Evolutionary conservation across 2,113 vertebrate species (phyloP), one percentile per base, ranked within the genome.

Genomic region (Sula dactylatra): DNA sequence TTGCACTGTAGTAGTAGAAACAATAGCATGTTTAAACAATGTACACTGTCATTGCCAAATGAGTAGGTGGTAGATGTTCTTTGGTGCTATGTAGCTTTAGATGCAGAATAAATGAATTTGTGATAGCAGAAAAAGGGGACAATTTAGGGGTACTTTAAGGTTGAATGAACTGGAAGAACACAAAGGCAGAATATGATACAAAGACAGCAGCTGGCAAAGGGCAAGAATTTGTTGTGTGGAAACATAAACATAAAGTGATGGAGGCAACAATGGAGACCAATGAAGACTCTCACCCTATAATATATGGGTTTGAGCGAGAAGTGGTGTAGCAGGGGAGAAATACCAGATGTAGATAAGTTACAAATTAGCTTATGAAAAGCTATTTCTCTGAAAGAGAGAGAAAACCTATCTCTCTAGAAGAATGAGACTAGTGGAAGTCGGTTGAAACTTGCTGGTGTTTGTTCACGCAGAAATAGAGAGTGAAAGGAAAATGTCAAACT

Each of bases 401-500:
- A 86, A 93, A 88, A 45, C 4, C 2, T 3, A 0, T 32, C 31
- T 32, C 38, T 81, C 47, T 27, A 69, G 79, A 90, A 92, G 64
- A 80, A 54, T 21, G 20, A 67, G 20, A 74, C 27, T 8, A 81
- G 34, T 88, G 36, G 54, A 90, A 93, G 27, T 21, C 85, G 67
- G 70, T 83, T 44, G 62, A 88, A 88, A 85, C 50, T 80, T 55
- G 49, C 42, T 66, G n/a, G 66, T 83, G 79, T 94, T 94, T 62
- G 61, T 42, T 95, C 93, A 93, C 50, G 70, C 74, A 80, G 84
- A 93, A 96, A 72, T 61, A 82, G 93, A 82, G 52, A 85, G 50
- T 69, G 78, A 96, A 88, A 86, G 59, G 67, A 86, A 77, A 78
- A 90, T 27, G 17, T 79, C 49, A 88, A 86, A 58, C 15, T 31